Evolutionary conservation across 2,113 vertebrate genomes (phyloP).

Genomic region (Larimichthys crocea): DNA sequence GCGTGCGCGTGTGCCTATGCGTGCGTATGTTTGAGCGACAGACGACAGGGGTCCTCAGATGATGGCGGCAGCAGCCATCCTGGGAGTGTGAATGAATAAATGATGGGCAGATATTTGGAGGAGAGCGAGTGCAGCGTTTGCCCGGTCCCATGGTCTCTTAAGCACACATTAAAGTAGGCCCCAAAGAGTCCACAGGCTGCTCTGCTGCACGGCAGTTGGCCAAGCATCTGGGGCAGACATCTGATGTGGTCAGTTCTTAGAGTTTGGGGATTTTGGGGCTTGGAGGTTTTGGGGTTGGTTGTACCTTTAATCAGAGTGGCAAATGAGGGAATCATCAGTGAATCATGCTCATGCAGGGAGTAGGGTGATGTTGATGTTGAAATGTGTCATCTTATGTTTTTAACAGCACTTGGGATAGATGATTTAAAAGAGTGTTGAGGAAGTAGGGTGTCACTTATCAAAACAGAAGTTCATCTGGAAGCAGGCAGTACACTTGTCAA

Average conservation of each 20-base stretch:
- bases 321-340: constrained; percentile 37
- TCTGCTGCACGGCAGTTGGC: constrained; percentile 52
- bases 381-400: constrained; percentile 22
- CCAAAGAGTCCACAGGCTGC: constrained; percentile 57
- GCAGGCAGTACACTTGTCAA: not conserved
- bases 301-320: constrained; percentile 57
- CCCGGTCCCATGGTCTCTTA: constrained; percentile 68
- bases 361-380: constrained; percentile 23
- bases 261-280: constrained; percentile 49
- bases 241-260: constrained; percentile 67
- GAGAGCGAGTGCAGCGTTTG: constrained; percentile 49
- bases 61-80: constrained; percentile 64
- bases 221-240: constrained; percentile 72
- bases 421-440: not conserved
- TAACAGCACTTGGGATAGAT: constrained; percentile 36
- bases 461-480: constrained; percentile 3
- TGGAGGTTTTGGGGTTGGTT: constrained; percentile 54
- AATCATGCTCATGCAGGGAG: constrained; percentile 9
- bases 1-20: constrained; percentile 48
- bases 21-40: constrained; percentile 66
- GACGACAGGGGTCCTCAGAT: constrained; percentile 66
- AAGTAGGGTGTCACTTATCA: constrained; percentile 12
- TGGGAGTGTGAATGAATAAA: constrained; percentile 79
- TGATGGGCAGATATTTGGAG: constrained; percentile 78
- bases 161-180: constrained; percentile 71